These are phyloP conservation scores for Spongilla lacustris DNA, from an alignment of 37 sponge, comb jelly and placozoan species.

Conservation along the genomic window DNA sequence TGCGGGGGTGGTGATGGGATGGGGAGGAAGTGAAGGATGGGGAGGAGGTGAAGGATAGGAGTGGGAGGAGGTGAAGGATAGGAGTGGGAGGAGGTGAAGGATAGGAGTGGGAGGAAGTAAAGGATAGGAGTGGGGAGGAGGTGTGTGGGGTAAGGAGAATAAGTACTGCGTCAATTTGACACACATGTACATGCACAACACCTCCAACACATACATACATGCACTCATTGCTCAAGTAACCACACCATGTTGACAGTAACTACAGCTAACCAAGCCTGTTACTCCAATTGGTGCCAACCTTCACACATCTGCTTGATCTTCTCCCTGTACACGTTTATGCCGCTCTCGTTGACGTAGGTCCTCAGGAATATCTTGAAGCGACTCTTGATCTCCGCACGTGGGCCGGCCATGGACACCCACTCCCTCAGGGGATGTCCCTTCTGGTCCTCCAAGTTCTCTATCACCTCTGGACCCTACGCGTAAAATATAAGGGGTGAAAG, in stretches of 20 bases:
- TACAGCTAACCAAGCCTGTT: background rate
- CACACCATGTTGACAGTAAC: background rate
- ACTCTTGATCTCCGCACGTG: conserved; percentile 95
- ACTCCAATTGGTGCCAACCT: conserved; percentile 43
- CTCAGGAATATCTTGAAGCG: conserved; percentile 93
- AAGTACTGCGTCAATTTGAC: too few relatives aligned
- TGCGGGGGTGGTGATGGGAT: too few relatives aligned
- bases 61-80: too few relatives aligned
- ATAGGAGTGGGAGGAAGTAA: too few relatives aligned
- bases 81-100: too few relatives aligned
- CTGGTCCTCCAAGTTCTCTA: conserved; percentile 96
- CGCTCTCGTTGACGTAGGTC: conserved; percentile 86
- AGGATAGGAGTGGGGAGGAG: too few relatives aligned
- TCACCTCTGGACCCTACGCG: conserved; percentile 85
- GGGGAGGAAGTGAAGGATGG: too few relatives aligned
- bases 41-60: too few relatives aligned
- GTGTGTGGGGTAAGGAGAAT: too few relatives aligned
- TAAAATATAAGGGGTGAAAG: background rate
- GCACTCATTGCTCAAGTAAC: background rate
- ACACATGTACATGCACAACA: too few relatives aligned
- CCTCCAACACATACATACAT: background rate
- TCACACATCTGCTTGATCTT: conserved; percentile 98
- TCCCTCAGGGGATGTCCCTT: conserved; percentile 96
- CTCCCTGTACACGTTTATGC: conserved; percentile 84
- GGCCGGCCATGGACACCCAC: conserved; percentile 98